phyloP scores from a whole-genome alignment of 2,888 invertebrate species.

The Stomorhina lunata region DNA sequence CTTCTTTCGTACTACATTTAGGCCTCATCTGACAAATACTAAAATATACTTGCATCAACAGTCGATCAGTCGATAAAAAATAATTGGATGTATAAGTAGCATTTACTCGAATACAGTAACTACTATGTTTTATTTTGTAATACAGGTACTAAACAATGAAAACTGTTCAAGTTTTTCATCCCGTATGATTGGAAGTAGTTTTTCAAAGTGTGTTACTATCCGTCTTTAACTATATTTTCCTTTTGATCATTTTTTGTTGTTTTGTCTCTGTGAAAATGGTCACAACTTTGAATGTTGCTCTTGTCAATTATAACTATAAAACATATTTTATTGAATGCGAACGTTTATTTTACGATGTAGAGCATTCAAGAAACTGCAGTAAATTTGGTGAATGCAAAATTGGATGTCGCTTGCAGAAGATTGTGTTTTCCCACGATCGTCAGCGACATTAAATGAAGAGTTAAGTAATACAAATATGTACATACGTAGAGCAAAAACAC shows the following conservation, averaged over 20 bases:
- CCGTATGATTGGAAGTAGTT: neutral
- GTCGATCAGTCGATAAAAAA: slow-evolving; percentile 52
- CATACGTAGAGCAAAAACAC: too few relatives aligned
- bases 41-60: slow-evolving; percentile 35
- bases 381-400: slow-evolving; percentile 40
- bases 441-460: slow-evolving; percentile 23
- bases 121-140: too few relatives aligned
- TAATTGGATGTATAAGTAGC: slow-evolving; percentile 50
- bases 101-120: neutral
- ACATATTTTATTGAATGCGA: slow-evolving; percentile 56
- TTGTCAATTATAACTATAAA: slow-evolving; percentile 58
- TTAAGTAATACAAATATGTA: too few relatives aligned
- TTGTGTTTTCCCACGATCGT: slow-evolving; percentile 46
- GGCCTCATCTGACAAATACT: slow-evolving; percentile 18
- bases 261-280: slow-evolving; percentile 51
- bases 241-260: neutral
- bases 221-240: neutral
- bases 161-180: neutral
- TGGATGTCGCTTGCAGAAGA: slow-evolving; percentile 15
- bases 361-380: slow-evolving; percentile 27
- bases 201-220: neutral
- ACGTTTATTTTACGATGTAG: slow-evolving; percentile 43
- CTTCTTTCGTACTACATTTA: too few relatives aligned
- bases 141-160: neutral
- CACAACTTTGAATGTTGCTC: slow-evolving; percentile 49